Evolutionary conservation across 2,888 invertebrate genomes (phyloP), one percentile per base, ranked within the genome.

Genomic region (Seira sanloemensis): DNA sequence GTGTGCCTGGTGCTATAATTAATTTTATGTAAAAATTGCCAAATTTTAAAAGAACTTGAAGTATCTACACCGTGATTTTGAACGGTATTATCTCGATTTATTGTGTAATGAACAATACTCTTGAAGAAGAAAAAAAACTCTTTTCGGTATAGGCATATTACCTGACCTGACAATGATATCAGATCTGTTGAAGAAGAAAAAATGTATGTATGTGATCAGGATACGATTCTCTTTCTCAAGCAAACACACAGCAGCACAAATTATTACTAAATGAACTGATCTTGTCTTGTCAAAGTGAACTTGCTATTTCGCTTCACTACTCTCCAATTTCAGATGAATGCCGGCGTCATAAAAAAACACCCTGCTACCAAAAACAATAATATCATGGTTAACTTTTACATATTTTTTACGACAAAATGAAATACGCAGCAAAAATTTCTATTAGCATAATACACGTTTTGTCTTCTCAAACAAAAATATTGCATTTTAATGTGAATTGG

Each of bases 261-360:
- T n/a, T n/a, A n/a, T n/a, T n/a, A n/a, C n/a, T n/a, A 50, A 50
- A 58, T 58, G n/a, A 58, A 18, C 7, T 21, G 62, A 62, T 62
- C 62, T 62, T 62, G 62, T 62, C 62, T 62, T 58, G 18, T 62
- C 62, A 62, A n/a, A 62, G 21, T 62, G 62, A 62, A 62, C 62
- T 37, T 37, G 12, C n/a, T n/a, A n/a, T n/a, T n/a, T n/a, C n/a
- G 37, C 37, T 12, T 37, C 7, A 62, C 21, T n/a, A 62, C 62
- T 23, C 62, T 62, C 62, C n/a, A 62, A 62, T 62, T 62, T 62
- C 62, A 62, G 21, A 4, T 21, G 19, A 62, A 21, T 16, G 62
- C 21, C 62, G 62, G 21, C 62, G 62, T 62, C 7, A 62, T 9
- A 12, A 19, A 5, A 62, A 62, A 21, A 2, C n/a, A n/a, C n/a